Base-by-base conservation (phyloP, 2,888 invertebrate species). In the Cotesia congregata region DNA sequence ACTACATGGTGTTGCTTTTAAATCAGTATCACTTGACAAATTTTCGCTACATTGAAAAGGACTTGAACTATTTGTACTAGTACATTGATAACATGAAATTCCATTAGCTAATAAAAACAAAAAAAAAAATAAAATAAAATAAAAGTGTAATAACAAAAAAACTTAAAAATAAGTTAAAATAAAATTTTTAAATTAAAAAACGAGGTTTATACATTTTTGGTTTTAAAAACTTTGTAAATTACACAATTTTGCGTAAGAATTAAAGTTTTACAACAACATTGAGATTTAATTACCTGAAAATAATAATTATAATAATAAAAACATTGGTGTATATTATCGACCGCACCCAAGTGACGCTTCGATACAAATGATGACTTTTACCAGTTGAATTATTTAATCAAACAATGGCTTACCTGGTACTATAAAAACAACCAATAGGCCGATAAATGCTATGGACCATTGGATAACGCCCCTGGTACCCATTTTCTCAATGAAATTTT, bases 41-140 rank as follows among this genome's bases (percentile, higher is more conserved):
- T 92, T 94, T 88, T 97, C 95, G 88, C 94, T 94, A 90, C 97
- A 97, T 88, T 96, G 94, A 90, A 96, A 96, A 12, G 95, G 96
- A 85, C 93, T 91, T 67, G 90, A 89, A 38, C 94, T 93, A 88
- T 95, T 94, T 62, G 95, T 95, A 61, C 97, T 97, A 83, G 94
- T 94, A 90, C 98, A 98, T 87, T 96, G 95, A 90, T 95, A 98
- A 90, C 98, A 98, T 83, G 93, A 91, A 85, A 98, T 93, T 79
- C 93, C 92, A 84, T 90, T 82, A 79, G 92, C 94, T 94, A 85
- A 73, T 86, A 90, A 88, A 90, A 89, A 84, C 80, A 81, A 88
- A 88, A 81, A 80, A 79, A 77, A 76, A 67, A 68, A 20, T 50
- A 30, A 72, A 75, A 73, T 15, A 41, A 67, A 60, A 76, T 74